Percentiles rank a stretch among this genome's conserved stretches.
Evolutionary conservation across 2,113 vertebrate species (phyloP).

Genomic region (Noctilio leporinus): DNA sequence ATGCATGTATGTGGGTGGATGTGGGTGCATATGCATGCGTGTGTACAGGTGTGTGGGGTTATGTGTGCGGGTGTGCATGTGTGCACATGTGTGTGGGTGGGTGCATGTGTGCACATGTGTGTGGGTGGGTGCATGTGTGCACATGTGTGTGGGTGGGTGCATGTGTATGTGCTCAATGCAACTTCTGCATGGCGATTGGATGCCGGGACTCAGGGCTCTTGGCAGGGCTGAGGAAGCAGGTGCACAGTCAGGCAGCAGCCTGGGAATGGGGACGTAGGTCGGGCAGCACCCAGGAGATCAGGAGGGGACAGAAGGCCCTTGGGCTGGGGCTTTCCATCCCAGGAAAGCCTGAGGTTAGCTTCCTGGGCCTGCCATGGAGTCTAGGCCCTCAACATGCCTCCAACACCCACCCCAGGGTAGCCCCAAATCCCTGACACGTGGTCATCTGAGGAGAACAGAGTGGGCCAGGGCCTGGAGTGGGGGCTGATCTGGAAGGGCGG

Average conservation of each 20-base stretch:
- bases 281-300: not conserved
- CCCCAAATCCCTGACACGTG: not conserved
- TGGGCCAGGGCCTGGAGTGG: too few relatives aligned
- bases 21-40: too few relatives aligned
- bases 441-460: too few relatives aligned
- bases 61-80: not conserved
- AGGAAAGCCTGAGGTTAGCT: not conserved
- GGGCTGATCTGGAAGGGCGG: not conserved
- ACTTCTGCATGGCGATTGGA: not conserved
- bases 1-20: too few relatives aligned
- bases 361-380: not conserved
- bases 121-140: not conserved
- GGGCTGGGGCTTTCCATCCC: too few relatives aligned
- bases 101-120: not conserved
- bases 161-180: accelerated
- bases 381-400: not conserved
- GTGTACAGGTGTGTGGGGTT: not conserved
- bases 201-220: not conserved
- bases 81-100: too few relatives aligned
- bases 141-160: not conserved
- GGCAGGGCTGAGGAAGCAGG: not conserved
- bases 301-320: not conserved
- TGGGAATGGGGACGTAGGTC: not conserved
- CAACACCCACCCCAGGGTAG: too few relatives aligned
- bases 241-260: not conserved